Base-by-base conservation (phyloP, 2,113 vertebrate species). In the Odontophorus gujanensis region DNA sequence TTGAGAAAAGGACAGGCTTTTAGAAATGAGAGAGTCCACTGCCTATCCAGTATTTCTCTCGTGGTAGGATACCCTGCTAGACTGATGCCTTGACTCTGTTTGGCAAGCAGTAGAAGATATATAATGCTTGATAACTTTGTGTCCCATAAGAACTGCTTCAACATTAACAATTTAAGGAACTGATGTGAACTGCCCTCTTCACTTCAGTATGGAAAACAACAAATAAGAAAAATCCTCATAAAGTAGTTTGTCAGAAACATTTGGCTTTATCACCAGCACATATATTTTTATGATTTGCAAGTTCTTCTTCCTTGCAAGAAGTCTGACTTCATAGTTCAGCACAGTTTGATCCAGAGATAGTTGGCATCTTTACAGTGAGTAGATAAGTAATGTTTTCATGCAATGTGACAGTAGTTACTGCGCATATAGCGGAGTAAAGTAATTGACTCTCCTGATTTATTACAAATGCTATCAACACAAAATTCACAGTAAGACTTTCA, bases 401-500 rank as follows among this genome's bases (percentile, higher is more conserved):
- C 97, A 96, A 87, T 97, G 96, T 94, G 95, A 97, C 96, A 97
- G 96, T 67, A 90, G 94, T 97, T 97, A 84, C 90, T 63, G 81
- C 87, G 55, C 68, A 36, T 85, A 94, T 82, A 96, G 96, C 90
- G 95, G 96, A 75, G 88, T 72, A 73, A 97, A 97, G 97, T 90
- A 96, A 94, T 91, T 73, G 69, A 87, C 95, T 93, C 89, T 96
- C 94, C 95, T 89, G 88, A 98, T 98, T 97, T 97, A 97, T 95
- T 96, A 95, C 96, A 91, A 96, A 95, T 94, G 95, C 94, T 93
- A 98, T 97, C 98, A 97, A 95, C 93, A 96, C 85, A n/a, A 38
- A 97, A 97, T 93, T 89, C 81, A 97, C 97, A 97, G 94, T 96
- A 96, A 97, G 98, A 97, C 95, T 97, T 98, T 95, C 97, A 96